Base-by-base conservation (phyloP, 2,888 invertebrate genomes). In the Petrolisthes manimaculis region DNA sequence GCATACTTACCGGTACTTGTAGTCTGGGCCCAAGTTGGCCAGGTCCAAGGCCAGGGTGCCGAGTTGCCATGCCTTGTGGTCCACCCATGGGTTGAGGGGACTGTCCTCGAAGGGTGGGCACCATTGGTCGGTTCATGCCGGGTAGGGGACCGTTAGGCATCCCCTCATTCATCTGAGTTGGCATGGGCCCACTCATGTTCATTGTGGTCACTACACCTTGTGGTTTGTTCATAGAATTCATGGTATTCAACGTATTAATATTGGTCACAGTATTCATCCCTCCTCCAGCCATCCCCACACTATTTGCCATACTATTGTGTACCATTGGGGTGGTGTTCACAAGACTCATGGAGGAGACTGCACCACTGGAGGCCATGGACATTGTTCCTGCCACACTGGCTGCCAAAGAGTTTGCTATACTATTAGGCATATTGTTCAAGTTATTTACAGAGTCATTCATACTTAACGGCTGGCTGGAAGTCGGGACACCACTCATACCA, bases 61-160 rank as follows among this genome's bases (percentile, higher is more conserved):
- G 61, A 9, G 89, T 87, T 5, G 74, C 87, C 86, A 89, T 86
- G 9, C 84, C 84, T 69, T 84, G 89, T 21, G 89, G 89, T 9
- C 84, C 87, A 51, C 69, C 78, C 8, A 86, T 67, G 24, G 85
- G 74, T 55, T 90, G 90, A 24, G 88, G 86, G 5, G 88, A 83
- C 80, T 75, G 90, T 51, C 88, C 88, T 83, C 90, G 54, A 5
- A 90, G 74, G 54, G 88, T 79, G 8, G 87, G 82, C 37, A 88
- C 88, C 83, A 88, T 80, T 51, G 84, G 61, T 74, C 88, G 74
- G 37, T 83, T 88, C 91, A 91, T 71, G 21, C 83, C 75, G 9
- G 90, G 77, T 93, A 96, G 94, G 0, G 97, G 96, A 0, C 97
- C 97, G 93, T 97, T 97, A 93, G 96, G 96, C 94, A 96, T 95